phyloP scores from a whole-genome alignment of 1,140 invertebrate genomes.

The Bathynomus jamesi region DNA sequence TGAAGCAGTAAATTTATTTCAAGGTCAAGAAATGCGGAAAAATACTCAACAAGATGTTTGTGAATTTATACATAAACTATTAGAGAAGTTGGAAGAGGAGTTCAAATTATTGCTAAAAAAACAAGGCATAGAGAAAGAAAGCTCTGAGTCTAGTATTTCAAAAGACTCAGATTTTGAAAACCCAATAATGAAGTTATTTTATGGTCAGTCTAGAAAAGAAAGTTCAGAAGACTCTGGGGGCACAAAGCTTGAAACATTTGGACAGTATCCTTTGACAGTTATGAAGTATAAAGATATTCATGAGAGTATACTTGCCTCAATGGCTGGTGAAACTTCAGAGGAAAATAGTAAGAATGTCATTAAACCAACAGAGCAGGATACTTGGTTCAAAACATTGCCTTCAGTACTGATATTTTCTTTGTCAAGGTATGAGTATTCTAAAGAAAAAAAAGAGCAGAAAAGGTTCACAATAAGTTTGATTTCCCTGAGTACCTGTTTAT shows the following conservation, averaged over 20 bases:
- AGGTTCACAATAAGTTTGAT: constrained; percentile 49
- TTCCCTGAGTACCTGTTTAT: constrained; percentile 48
- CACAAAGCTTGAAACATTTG: constrained; percentile 46
- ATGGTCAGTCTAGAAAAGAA: constrained; percentile 47
- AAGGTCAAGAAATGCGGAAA: constrained; percentile 34
- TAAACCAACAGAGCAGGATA: not conserved
- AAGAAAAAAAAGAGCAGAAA: constrained; percentile 46
- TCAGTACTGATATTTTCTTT: constrained; percentile 49
- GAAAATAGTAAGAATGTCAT: constrained; percentile 18
- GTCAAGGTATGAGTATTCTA: constrained; percentile 49
- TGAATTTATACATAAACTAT: constrained; percentile 49
- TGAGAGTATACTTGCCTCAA: constrained; percentile 47
- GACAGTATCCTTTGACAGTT: constrained; percentile 48
- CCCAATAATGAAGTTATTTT: constrained; percentile 48
- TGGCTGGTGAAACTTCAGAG: constrained; percentile 39
- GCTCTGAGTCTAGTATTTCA: constrained; percentile 23
- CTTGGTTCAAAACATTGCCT: constrained; percentile 47
- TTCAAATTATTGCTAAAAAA: constrained; percentile 41
- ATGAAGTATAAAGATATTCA: constrained; percentile 44
- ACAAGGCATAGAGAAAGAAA: constrained; percentile 36
- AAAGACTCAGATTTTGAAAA: constrained; percentile 40
- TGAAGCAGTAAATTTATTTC: constrained; percentile 46
- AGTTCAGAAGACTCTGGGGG: constrained; percentile 8
- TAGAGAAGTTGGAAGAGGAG: constrained; percentile 49
- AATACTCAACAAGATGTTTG: constrained; percentile 46